A percentile compares a stretch with the other conserved stretches of the same genome.
These are phyloP conservation scores for Anhinga rufa DNA, from an alignment of 2,113 vertebrate genomes.

Conservation along the genomic window DNA sequence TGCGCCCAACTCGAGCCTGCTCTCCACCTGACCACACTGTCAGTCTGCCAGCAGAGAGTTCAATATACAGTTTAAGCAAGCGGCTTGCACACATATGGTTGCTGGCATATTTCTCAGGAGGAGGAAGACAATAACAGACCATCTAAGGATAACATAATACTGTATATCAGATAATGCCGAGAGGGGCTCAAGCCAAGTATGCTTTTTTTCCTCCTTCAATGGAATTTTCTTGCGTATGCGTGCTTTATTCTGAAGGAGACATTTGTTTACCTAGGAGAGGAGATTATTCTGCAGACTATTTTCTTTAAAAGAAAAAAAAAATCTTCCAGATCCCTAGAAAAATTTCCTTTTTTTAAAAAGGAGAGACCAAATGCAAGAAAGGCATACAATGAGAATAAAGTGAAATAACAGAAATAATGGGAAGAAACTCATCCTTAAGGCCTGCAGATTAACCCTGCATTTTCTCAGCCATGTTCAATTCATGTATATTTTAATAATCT, in stretches of 20 bases:
- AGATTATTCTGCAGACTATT: not conserved
- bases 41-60: not conserved
- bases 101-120: not conserved
- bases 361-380: not conserved
- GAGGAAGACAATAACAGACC: slow-evolving; percentile 6
- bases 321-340: not conserved
- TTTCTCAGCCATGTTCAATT: not conserved
- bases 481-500: not conserved
- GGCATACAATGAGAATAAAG: not conserved
- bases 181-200: not conserved
- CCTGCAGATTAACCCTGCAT: not conserved
- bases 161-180: not conserved
- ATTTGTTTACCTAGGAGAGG: not conserved
- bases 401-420: not conserved
- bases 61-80: not conserved
- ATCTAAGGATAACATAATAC: slow-evolving; percentile 28
- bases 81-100: not conserved
- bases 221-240: not conserved
- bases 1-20: not conserved
- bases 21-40: not conserved
- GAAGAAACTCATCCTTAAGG: not conserved
- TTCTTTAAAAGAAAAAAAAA: not conserved
- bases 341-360: not conserved
- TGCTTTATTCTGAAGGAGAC: not conserved
- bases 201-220: not conserved